Conservation (phyloP, 2,888 invertebrate genomes). For the Eilema sororculum region DNA sequence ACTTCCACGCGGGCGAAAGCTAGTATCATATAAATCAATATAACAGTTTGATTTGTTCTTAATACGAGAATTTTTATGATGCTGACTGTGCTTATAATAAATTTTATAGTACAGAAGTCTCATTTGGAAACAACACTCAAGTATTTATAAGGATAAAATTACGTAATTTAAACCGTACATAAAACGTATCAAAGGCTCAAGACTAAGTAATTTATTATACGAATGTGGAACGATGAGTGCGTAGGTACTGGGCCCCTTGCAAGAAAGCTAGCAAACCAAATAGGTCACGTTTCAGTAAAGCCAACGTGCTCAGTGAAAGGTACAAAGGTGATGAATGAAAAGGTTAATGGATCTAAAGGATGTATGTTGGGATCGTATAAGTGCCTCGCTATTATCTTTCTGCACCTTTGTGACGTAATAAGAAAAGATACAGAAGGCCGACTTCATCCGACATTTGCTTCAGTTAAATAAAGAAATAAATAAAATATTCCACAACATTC, state of each 20-base stretch:
- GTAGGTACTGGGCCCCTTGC: not conserved
- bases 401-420: not conserved
- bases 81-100: too few species aligned
- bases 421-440: not conserved
- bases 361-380: not conserved
- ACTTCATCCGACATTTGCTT: not conserved
- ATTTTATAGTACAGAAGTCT: too few species aligned
- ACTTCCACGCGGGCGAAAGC: too few species aligned
- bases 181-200: not conserved
- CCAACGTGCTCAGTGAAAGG: not conserved
- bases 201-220: not conserved
- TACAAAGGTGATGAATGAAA: conserved; percentile 3
- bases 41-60: too few species aligned
- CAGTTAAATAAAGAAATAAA: not conserved
- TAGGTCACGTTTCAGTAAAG: conserved; percentile 1
- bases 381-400: not conserved
- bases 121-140: too few species aligned
- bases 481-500: too few species aligned
- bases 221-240: not conserved
- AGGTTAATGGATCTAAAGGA: conserved; percentile 1
- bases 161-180: not conserved
- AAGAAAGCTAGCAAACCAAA: not conserved
- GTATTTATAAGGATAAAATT: not conserved
- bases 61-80: too few species aligned
- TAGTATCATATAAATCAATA: too few species aligned